phyloP scores from a whole-genome alignment of 1,140 invertebrate genomes.

The Antheraea mylitta region DNA sequence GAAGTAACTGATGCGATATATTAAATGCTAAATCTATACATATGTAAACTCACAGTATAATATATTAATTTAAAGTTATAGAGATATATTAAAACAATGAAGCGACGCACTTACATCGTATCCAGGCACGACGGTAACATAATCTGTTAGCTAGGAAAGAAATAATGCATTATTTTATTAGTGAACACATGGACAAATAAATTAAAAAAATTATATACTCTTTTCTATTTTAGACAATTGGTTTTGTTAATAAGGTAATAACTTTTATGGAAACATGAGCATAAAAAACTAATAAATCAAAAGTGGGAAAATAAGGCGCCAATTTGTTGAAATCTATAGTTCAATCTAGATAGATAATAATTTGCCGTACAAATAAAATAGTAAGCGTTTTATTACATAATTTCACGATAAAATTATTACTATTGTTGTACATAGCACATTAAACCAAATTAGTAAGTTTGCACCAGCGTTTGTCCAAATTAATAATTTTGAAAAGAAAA shows the following conservation, averaged over 20 bases:
- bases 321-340: not conserved
- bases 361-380: not conserved
- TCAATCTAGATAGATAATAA: not conserved
- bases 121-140: not conserved
- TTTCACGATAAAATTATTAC: not conserved
- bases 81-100: not conserved
- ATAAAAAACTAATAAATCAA: not conserved
- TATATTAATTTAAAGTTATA: too few species aligned
- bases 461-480: not conserved
- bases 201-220: not conserved
- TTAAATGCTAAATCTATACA: too few species aligned
- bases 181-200: constrained; percentile 15
- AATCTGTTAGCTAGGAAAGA: constrained; percentile 30
- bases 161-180: constrained; percentile 18
- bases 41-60: too few species aligned
- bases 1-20: too few species aligned
- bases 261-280: not conserved
- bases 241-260: not conserved
- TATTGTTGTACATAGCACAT: not conserved
- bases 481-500: constrained; percentile 3
- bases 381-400: not conserved
- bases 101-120: constrained; percentile 27
- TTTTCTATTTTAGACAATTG: not conserved
- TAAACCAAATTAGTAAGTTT: not conserved
- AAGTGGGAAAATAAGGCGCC: not conserved